Percentiles rank a stretch among this genome's conserved stretches.
Evolutionary conservation across 2,113 vertebrate genomes (phyloP).

Genomic region (Neopipo cinnamomea): DNA sequence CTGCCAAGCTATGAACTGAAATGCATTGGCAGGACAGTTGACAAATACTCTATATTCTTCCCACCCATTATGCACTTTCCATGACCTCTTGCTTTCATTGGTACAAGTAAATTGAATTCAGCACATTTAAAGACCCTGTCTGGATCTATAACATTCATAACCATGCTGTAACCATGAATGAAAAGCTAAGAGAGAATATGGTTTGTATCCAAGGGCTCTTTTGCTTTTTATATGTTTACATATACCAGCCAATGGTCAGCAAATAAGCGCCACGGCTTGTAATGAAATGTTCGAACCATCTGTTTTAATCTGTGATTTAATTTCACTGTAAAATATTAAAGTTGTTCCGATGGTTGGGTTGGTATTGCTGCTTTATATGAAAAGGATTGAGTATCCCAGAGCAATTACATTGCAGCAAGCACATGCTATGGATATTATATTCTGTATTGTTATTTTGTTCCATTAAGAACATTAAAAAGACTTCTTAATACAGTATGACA

Average conservation of each 20-base stretch:
- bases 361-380: not conserved
- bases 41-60: not conserved
- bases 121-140: slow-evolving; percentile 53
- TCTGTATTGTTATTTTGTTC: slow-evolving; percentile 19
- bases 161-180: slow-evolving; percentile 45
- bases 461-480: slow-evolving; percentile 3
- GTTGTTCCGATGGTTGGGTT: slow-evolving; percentile 20
- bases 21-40: not conserved
- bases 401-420: slow-evolving; percentile 41
- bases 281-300: slow-evolving; percentile 57
- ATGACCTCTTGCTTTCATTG: slow-evolving; percentile 4
- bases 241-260: slow-evolving; percentile 58
- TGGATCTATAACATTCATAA: slow-evolving; percentile 62
- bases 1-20: not conserved
- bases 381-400: slow-evolving; percentile 42
- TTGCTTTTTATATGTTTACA: slow-evolving; percentile 65
- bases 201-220: slow-evolving; percentile 55
- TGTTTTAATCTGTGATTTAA: slow-evolving; percentile 60
- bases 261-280: slow-evolving; percentile 2
- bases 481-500: not conserved
- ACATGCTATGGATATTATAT: slow-evolving; percentile 13
- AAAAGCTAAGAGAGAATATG: slow-evolving; percentile 24
- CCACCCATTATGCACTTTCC: slow-evolving; percentile 34
- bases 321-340: slow-evolving; percentile 55
- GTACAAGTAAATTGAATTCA: slow-evolving; percentile 60